Evolutionary conservation across 1,140 invertebrate genomes (phyloP).

Genomic region (Episyrphus balteatus): DNA sequence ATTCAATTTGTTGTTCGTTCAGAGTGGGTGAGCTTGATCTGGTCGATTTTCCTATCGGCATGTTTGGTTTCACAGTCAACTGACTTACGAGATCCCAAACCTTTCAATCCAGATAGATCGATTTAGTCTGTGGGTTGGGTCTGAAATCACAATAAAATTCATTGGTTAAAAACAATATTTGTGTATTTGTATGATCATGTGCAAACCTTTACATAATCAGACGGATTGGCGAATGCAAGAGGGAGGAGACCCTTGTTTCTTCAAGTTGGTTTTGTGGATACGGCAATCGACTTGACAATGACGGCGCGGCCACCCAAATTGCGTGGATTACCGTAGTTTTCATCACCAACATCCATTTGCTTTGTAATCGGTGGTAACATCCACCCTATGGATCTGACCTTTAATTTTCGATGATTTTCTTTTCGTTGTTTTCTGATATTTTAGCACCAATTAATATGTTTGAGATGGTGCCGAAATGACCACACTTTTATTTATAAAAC

Average conservation of each 20-base stretch:
- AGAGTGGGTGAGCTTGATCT: slow-evolving; percentile 87
- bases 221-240: slow-evolving; percentile 84
- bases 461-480: slow-evolving; percentile 98
- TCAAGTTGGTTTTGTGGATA: slow-evolving; percentile 99
- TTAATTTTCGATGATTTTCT: slow-evolving; percentile 93
- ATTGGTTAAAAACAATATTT: background rate
- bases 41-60: slow-evolving; percentile 73
- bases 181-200: background rate
- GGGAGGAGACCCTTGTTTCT: slow-evolving; percentile 98
- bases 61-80: slow-evolving; percentile 89
- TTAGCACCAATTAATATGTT: slow-evolving; percentile 98
- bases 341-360: slow-evolving; percentile 87
- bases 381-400: slow-evolving; percentile 74
- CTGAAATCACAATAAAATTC: slow-evolving; percentile 9
- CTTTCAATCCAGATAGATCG: slow-evolving; percentile 76
- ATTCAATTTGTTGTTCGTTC: slow-evolving; percentile 94
- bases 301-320: slow-evolving; percentile 88
- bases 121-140: slow-evolving; percentile 89
- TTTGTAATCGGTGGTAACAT: slow-evolving; percentile 91
- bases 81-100: slow-evolving; percentile 84
- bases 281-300: slow-evolving; percentile 99
- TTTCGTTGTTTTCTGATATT: slow-evolving; percentile 90
- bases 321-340: slow-evolving; percentile 97
- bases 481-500: no score
- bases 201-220: slow-evolving; percentile 87